Evolutionary conservation across 92 coral and sea anemone species (phyloP), one percentile per base, ranked within the genome.

Genomic region (Zoanthus solanderi): DNA sequence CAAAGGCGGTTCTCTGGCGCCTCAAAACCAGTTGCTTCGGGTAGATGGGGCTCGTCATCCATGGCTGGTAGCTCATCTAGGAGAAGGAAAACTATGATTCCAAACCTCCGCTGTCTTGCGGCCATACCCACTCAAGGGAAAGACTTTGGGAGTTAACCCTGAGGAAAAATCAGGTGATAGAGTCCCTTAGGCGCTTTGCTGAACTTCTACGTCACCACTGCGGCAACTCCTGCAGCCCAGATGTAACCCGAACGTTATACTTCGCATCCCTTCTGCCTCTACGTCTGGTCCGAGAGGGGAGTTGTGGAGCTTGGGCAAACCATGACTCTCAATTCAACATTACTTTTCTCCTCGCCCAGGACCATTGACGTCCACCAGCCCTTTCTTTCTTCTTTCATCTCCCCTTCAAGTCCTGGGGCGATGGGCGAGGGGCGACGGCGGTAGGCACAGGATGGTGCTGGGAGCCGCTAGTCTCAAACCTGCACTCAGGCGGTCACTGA

Each of bases 41-140:
- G 91, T 29, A 88, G 83, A 69, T 88, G 83, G 82, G 88, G 94
- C 91, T 88, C 91, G 83, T 83, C 69, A 88, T 14, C 86, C 89
- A 42, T 66, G 94, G 85, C 76, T 14, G 87, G 88, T 54, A 88
- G 89, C 23, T 23, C 23, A 23, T 23, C 23, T 23, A 23, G 23
- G 23, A 23, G 23, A 23, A 23, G 23, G 23, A 84, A 91, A 91
- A 91, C 93, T 77, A 84, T 60, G 88, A 90, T 90, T 87, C 61
- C 78, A 90, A 90, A 90, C 91, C 91, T 58, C 88, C 83, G 87
- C 91, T 79, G 91, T 79, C 89, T 91, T 83, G 89, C 83, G 76
- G 83, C 82, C 57, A 60, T 10, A 75, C 60, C 83, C 83, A 60
- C 1, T 42, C 75, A 56, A 2, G 75, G 76, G 63, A 63, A 77